Base-by-base conservation (phyloP, 1,140 invertebrate genomes). In the Diabrotica virgifera region DNA sequence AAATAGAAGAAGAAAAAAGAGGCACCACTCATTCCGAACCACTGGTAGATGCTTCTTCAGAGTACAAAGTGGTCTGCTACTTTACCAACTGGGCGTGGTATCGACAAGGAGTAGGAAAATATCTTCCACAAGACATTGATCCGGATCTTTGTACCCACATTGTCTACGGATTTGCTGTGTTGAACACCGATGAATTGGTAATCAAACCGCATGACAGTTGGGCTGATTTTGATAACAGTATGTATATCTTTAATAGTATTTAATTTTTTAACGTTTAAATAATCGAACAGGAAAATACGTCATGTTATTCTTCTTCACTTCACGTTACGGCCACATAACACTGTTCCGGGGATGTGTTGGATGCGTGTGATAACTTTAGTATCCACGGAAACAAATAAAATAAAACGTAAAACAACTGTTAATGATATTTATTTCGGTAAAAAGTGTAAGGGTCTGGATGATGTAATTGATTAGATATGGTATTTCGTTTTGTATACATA, bases 61-160 rank as follows among this genome's bases (percentile, higher is more conserved):
- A 81, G 5, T 84, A 81, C 65, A 89, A 88, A 75, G 82, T 89
- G 0, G 83, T 89, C 0, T 89, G 87, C 70, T 89, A 89, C 71
- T 89, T 87, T 63, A 87, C 86, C 13, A 89, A 88, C 68, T 89
- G 87, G 87, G 86, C 87, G 0, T 87, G 87, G 82, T 89, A 89
- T 71, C 77, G 82, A 37, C 82, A 80, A 38, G 85, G 85, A 0
- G 76, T 79, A 57, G 88, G 86, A 24, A 89, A 88, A 76, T 89
- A 86, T 71, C 64, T 82, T 3, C 87, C 87, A n/a, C 81, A 82
- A 10, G 82, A 89, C 72, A 88, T 91, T 37, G 87, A 90, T 73
- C 79, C 84, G 2, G 80, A 84, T 70, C 79, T 91, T 5, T 91
- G 89, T 72, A 90, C 89, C 0, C 90, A 91, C 70, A 84, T 91